Evolutionary conservation across 2,113 vertebrate genomes (phyloP).

Genomic region (Anarhynchus alexandrinus): DNA sequence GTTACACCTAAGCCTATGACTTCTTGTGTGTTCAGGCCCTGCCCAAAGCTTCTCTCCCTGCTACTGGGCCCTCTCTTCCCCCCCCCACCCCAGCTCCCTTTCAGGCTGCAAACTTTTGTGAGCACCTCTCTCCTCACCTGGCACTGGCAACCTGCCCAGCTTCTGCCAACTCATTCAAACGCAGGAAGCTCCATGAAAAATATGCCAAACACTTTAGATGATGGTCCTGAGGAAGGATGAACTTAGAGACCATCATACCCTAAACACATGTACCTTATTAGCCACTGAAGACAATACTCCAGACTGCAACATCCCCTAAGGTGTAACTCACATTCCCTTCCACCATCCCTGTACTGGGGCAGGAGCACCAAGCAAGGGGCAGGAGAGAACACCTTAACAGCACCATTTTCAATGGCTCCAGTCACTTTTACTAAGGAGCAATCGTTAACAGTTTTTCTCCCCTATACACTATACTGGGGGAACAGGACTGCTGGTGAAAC

Average conservation of each 20-base stretch:
- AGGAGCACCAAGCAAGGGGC: no score
- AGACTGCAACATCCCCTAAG: not conserved
- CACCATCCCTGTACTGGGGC: not conserved
- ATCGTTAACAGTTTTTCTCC: not conserved
- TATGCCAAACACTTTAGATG: not conserved
- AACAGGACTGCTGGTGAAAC: not conserved
- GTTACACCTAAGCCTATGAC: not conserved
- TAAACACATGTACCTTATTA: not conserved
- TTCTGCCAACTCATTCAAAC: not conserved
- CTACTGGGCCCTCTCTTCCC: not conserved
- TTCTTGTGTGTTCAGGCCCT: not conserved
- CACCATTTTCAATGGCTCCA: not conserved
- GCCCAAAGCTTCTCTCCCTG: not conserved
- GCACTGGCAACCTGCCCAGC: not conserved
- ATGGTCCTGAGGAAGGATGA: not conserved
- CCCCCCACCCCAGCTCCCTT: not conserved
- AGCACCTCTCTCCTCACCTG: not conserved
- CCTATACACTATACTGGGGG: not conserved
- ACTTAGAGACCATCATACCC: not conserved
- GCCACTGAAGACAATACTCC: not conserved
- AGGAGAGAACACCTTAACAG: not conserved
- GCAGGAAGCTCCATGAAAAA: not conserved
- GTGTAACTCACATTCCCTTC: not conserved
- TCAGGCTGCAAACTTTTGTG: not conserved
- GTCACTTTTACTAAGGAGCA: not conserved